Evolutionary conservation across 2,888 invertebrate species (phyloP), one percentile per base, ranked within the genome.

Genomic region (Polietes domitor): DNA sequence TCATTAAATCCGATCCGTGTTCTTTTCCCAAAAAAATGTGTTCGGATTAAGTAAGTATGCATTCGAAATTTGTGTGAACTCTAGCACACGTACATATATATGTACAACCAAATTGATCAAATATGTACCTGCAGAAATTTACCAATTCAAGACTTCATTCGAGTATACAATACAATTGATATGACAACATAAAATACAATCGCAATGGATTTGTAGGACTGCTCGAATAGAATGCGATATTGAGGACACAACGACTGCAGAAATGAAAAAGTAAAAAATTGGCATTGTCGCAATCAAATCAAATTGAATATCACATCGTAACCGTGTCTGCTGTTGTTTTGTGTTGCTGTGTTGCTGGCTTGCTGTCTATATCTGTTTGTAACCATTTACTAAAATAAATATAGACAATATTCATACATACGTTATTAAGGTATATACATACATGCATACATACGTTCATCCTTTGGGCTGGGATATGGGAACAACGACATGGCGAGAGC

Each of bases 251-350:
- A 37, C 12, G 32, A 32, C 37, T 3, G 9, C 4, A 37, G 12
- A 37, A 37, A 37, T 3, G 4, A 28, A 17, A 71, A 68, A 41
- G 21, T 61, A 74, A 55, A 65, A 87, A 86, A 88, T 87, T 88
- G 87, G 87, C 86, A 68, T 68, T 68, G 85, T 85, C 87, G 88
- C 88, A 90, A 88, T 89, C 89, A 89, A 89, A 87, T 88, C 87
- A 89, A 90, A 90, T 90, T 90, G 89, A 90, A 89, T 89, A 89
- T 89, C 87, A 79, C 76, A 88, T 86, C 87, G 87, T 87, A 80
- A 87, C 88, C 83, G 63, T 78, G 32, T 17, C 12, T 28, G 17
- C 28, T 61, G 63, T 17, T 63, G 9, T 63, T 37, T 17, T 5
- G 9, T 41, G 32, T 28, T 9, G 3, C 17, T 58, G 12, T 24